Base-by-base conservation (phyloP, 2,797 vertebrate species). In the Amniataba percoides region DNA sequence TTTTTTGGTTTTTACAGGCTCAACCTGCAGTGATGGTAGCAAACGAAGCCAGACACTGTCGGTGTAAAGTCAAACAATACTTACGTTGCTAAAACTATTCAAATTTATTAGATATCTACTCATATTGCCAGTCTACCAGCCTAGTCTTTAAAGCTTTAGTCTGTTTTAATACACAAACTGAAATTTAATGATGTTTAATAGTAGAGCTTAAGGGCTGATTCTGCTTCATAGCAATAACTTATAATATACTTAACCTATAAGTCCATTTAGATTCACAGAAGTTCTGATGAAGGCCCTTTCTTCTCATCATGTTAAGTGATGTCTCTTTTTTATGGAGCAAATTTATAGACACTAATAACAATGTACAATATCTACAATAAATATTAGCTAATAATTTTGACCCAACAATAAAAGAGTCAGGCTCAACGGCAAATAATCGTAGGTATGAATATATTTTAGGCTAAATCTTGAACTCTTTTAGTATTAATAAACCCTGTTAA, bases 1-100 rank as follows among this genome's bases (percentile, higher is more conserved):
- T 48, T 64, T 51, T 71, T 31, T n/a, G n/a, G 27, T 31, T 31
- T 31, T 69, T 31, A 74, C 74, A 79, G 59, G 78, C 61, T 90
- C 45, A 71, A 48, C 53, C 43, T 74, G 51, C 48, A 80, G 48
- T 42, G 55, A 62, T 7, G 12, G 31, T 42, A 74, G 40, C 60
- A 71, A 57, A 61, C 39, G 65, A 56, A 75, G 52, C 40, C 34
- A 55, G 18, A 71, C 45, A 58, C 19, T 59, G 23, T 23, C 5
- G 0, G 19, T 42, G 57, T 23, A 40, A 55, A 71, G 39, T 25
- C 67, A 63, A 1, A 62, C 40, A 7, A 58, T 27, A 74, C 2
- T 69, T 27, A 82, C 36, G 62, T 39, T 11, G 7, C 27, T 68
- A 5, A 78, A 63, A 64, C 45, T 5, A 45, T 36, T 51, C 1